Base-by-base conservation (phyloP, 2,888 invertebrate species). In the Lepidocyrtoides sp. region DNA sequence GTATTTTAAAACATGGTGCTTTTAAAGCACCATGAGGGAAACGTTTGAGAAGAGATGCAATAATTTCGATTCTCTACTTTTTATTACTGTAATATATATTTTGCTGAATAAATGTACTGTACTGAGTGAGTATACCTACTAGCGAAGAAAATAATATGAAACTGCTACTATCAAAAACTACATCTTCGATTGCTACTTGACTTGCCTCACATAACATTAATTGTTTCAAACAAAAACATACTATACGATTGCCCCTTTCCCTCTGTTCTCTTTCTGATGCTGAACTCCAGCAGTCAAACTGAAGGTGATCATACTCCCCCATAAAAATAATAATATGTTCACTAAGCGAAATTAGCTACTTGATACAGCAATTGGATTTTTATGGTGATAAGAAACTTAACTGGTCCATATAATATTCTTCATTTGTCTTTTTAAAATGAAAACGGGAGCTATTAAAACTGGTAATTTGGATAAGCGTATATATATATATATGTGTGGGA, bases 271-370 rank as follows among this genome's bases (percentile, higher is more conserved):
- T 26, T n/a, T n/a, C 60, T 26, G 26, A 69, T 36, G n/a, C n/a
- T 54, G 44, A 79, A n/a, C 87, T 87, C 79, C 51, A 79, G 51
- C 79, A 79, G 66, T n/a, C 75, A 77, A 75, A 75, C 75, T 77
- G 77, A 86, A 86, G 48, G 79, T 81, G 81, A 87, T 87, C 79
- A 51, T 81, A 66, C 51, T 32, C 48, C 79, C 29, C n/a, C n/a
- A 66, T 87, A 87, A 87, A 87, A 87, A 60, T 44, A 63, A 86
- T 44, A 60, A 57, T 75, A 20, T 57, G 12, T 14, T 66, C 48
- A 60, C 77, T 86, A 72, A 57, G 72, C 36, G 81, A 82, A 87
- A 87, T 87, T 87, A 79, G 87, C 79, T 87, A 79, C 66, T 87
- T 63, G 75, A 63, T 44, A 66, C 66, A 66, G 79, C 77, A 14